Conservation (phyloP, 2,888 invertebrate genomes). For the Zonitis immaculata region DNA sequence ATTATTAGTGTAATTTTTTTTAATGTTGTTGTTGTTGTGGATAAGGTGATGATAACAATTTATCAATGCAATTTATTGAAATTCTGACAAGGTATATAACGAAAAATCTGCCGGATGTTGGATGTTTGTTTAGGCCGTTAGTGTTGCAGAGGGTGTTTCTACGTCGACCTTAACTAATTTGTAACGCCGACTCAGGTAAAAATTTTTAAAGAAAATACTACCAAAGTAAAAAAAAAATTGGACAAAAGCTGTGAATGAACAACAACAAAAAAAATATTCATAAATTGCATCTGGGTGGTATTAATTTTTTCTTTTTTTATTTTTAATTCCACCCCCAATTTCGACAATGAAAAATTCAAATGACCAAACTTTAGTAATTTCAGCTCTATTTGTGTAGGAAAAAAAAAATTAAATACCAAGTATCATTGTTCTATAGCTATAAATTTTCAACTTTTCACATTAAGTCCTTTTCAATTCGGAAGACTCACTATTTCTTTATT, state of each 20-base stretch:
- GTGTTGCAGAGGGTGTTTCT: conserved; percentile 35
- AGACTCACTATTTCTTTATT: conserved; percentile 36
- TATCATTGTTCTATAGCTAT: conserved; percentile 50
- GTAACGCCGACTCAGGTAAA: conserved; percentile 45
- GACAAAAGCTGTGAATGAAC: conserved; percentile 41
- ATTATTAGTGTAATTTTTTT: neutral
- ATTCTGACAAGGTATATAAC: conserved; percentile 26
- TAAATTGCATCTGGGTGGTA: conserved; percentile 2
- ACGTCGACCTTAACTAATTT: conserved; percentile 42
- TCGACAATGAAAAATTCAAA: no score
- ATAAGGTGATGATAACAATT: conserved; percentile 30
- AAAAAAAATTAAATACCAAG: no score
- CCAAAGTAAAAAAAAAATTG: conserved; percentile 21
- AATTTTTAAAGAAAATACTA: conserved; percentile 1
- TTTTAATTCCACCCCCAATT: no score
- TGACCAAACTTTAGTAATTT: conserved; percentile 49
- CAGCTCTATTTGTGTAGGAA: no score
- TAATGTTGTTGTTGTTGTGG: neutral
- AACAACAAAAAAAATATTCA: no score
- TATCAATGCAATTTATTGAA: conserved; percentile 36
- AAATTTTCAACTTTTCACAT: conserved; percentile 51
- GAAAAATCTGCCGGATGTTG: conserved; percentile 41
- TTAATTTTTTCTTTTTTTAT: neutral
- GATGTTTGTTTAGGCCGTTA: conserved; percentile 46
- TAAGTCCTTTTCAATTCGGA: conserved; percentile 49